phyloP scores from a whole-genome alignment of 2,797 vertebrate species.

The Limnodromus scolopaceus region DNA sequence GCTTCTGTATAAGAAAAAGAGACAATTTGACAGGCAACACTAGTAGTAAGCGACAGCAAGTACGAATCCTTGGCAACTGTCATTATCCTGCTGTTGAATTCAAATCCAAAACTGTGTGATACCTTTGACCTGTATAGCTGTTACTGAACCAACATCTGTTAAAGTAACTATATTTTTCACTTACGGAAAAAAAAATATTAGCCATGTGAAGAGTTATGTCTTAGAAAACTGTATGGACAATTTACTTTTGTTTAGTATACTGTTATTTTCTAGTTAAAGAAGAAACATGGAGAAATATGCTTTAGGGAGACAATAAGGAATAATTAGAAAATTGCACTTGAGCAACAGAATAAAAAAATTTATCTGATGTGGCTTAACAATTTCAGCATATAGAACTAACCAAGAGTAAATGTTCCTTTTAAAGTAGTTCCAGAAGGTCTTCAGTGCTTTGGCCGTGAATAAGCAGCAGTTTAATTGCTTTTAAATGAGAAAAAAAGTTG shows the following conservation, averaged over 20 bases:
- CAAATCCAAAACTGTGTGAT: conserved; percentile 71
- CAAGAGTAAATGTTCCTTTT: not conserved
- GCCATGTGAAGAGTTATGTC: conserved; percentile 44
- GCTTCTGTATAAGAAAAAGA: conserved; percentile 69
- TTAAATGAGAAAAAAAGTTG: not conserved
- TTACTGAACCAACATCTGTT: conserved; percentile 44
- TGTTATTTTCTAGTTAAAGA: not conserved
- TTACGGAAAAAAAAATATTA: conserved; percentile 52
- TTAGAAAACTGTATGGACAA: conserved; percentile 5
- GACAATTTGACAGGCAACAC: conserved; percentile 82
- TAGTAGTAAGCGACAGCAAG: conserved; percentile 81
- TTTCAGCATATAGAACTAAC: not conserved
- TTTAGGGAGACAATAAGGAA: not conserved
- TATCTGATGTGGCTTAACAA: not conserved
- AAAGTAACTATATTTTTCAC: conserved; percentile 51
- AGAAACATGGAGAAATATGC: not conserved
- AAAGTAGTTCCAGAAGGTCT: not conserved
- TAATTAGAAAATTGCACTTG: not conserved
- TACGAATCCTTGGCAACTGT: conserved; percentile 87
- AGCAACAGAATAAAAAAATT: not conserved
- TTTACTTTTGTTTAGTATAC: not conserved
- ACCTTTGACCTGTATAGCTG: conserved; percentile 68
- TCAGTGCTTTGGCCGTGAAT: not conserved
- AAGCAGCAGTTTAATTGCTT: not conserved
- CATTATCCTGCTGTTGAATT: conserved; percentile 87